phyloP scores from a whole-genome alignment of 1,140 invertebrate species.

The Bombus waltoni region DNA sequence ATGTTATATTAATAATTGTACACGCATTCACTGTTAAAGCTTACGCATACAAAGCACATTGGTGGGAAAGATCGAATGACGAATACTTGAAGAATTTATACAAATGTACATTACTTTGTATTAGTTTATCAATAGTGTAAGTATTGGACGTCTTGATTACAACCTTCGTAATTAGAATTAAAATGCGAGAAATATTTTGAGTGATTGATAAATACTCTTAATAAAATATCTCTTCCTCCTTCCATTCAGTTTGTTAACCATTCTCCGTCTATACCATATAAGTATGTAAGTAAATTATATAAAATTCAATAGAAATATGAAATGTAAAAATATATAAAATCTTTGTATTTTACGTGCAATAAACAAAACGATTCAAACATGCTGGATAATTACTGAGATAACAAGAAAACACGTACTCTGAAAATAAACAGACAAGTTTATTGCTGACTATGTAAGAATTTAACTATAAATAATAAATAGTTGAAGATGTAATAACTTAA shows the following conservation, averaged over 20 bases:
- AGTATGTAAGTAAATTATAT: background rate
- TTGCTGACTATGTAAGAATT: slow-evolving; percentile 16
- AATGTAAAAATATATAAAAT: background rate
- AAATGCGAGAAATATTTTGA: background rate
- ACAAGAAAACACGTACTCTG: slow-evolving; percentile 27
- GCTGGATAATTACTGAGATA: background rate
- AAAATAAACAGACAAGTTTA: slow-evolving; percentile 33
- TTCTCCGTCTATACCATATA: background rate
- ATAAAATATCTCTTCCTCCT: too few species aligned
- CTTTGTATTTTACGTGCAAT: background rate
- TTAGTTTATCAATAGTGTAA: slow-evolving; percentile 2
- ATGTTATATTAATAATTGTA: background rate
- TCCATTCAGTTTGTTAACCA: background rate
- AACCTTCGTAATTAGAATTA: slow-evolving; percentile 8
- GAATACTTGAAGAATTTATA: background rate
- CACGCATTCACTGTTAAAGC: slow-evolving; percentile 29
- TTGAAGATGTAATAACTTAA: slow-evolving; percentile 38
- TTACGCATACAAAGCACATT: slow-evolving; percentile 1
- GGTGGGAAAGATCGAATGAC: slow-evolving; percentile 14
- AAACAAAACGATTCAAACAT: background rate
- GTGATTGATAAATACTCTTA: background rate
- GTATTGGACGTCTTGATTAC: slow-evolving; percentile 19
- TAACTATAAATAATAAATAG: slow-evolving; percentile 45
- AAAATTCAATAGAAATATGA: background rate
- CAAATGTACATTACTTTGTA: slow-evolving; percentile 1